Conservation (phyloP, 1,140 invertebrate species). For the Elymnias hypermnestra region DNA sequence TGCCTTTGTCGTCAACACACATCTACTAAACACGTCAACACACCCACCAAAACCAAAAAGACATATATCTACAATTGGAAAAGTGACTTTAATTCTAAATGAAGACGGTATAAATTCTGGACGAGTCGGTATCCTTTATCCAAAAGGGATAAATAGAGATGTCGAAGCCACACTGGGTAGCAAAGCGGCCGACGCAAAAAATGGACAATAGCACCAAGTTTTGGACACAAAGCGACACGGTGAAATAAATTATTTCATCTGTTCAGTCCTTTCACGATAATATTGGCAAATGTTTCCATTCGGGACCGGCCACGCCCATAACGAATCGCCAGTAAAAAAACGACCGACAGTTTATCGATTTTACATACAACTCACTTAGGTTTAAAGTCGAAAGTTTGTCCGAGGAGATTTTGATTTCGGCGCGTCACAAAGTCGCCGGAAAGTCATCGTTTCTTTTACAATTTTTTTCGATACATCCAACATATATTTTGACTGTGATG, state of each 20-base stretch:
- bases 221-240: slow-evolving; percentile 69
- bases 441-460: slow-evolving; percentile 59
- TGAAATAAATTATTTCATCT: slow-evolving; percentile 76
- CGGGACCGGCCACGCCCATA: slow-evolving; percentile 64
- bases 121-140: slow-evolving; percentile 47
- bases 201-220: slow-evolving; percentile 63
- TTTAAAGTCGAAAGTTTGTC: slow-evolving; percentile 13
- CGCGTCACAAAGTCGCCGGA: slow-evolving; percentile 62
- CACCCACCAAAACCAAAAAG: slow-evolving; percentile 19
- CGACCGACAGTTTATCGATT: slow-evolving; percentile 6
- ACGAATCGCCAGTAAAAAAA: slow-evolving; percentile 40
- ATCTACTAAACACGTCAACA: slow-evolving; percentile 46
- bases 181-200: slow-evolving; percentile 68
- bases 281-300: slow-evolving; percentile 76
- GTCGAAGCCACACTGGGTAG: slow-evolving; percentile 52
- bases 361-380: not conserved
- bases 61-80: slow-evolving; percentile 16
- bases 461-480: slow-evolving; percentile 59
- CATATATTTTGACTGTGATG: slow-evolving; percentile 75
- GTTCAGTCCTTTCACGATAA: slow-evolving; percentile 73
- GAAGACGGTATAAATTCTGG: slow-evolving; percentile 28
- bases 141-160: slow-evolving; percentile 65
- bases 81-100: slow-evolving; percentile 4
- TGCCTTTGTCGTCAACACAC: slow-evolving; percentile 65
- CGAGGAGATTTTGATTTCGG: slow-evolving; percentile 32